Evolutionary conservation across 2,888 invertebrate species (phyloP).

Genomic region (Geophilus truncorum): DNA sequence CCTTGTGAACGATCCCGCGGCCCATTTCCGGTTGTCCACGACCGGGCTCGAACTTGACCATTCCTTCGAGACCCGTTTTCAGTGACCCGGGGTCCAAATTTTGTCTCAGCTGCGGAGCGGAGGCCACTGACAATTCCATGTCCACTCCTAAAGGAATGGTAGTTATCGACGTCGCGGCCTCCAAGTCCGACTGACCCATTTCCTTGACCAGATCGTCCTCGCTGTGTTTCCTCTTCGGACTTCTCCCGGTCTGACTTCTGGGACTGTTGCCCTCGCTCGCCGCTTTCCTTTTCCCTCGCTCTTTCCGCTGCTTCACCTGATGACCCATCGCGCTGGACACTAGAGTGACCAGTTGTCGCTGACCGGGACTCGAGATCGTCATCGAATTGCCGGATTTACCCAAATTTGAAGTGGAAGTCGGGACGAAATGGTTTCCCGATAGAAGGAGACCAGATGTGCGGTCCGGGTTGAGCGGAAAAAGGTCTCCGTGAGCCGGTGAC

Average conservation of each 20-base stretch:
- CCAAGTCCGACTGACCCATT: slow-evolving; percentile 39
- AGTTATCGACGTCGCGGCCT: slow-evolving; percentile 36
- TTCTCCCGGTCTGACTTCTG: slow-evolving; percentile 43
- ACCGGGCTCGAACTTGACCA: not conserved
- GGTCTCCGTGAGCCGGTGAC: slow-evolving; percentile 34
- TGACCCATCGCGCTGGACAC: not conserved
- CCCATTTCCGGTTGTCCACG: not conserved
- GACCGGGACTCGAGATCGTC: not conserved
- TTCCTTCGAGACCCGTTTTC: not conserved
- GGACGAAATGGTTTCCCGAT: not conserved
- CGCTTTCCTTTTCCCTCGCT: slow-evolving; percentile 40
- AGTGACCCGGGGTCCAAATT: not conserved
- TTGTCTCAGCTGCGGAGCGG: not conserved
- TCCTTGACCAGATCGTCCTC: slow-evolving; percentile 41
- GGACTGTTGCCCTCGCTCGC: slow-evolving; percentile 43
- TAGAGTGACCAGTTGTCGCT: not conserved
- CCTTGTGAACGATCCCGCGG: not conserved
- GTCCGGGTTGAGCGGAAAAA: slow-evolving; percentile 36
- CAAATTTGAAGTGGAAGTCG: not conserved
- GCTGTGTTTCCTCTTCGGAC: slow-evolving; percentile 46
- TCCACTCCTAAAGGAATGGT: not conserved
- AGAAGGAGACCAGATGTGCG: slow-evolving; percentile 6
- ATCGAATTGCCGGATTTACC: not conserved
- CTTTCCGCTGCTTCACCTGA: slow-evolving; percentile 37
- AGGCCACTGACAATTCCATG: not conserved